phyloP scores from a whole-genome alignment of 2,113 vertebrate species.

The Podarcis muralis region DNA sequence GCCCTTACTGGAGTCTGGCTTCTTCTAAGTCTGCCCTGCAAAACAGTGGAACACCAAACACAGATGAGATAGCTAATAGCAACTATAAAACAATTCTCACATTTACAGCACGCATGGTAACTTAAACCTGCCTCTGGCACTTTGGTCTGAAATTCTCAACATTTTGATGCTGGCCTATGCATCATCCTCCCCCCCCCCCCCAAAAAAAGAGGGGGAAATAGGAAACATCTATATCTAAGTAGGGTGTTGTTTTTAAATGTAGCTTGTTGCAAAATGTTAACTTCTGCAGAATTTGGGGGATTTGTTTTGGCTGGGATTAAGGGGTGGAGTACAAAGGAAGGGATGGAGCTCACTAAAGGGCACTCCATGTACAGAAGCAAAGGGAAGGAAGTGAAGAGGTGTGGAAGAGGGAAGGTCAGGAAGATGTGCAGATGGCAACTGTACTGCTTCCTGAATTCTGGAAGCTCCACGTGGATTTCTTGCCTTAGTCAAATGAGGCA shows the following conservation, averaged over 20 bases:
- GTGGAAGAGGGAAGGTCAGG: slow-evolving; percentile 6
- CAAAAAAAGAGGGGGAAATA: not conserved
- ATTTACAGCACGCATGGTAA: too few relatives aligned
- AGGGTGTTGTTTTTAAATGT: not conserved
- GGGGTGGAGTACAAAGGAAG: slow-evolving; percentile 12
- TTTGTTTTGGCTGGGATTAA: slow-evolving; percentile 16
- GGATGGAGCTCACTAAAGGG: not conserved
- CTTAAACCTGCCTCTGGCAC: not conserved
- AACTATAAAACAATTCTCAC: not conserved
- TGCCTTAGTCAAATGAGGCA: not conserved
- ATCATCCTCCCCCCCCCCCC: too few relatives aligned
- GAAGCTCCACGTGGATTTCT: not conserved
- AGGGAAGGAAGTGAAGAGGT: slow-evolving; percentile 10
- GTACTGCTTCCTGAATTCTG: not conserved
- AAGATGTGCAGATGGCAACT: slow-evolving; percentile 5
- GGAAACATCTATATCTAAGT: not conserved
- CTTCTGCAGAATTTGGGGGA: not conserved
- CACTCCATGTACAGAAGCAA: not conserved
- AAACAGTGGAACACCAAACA: not conserved
- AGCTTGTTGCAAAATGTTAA: not conserved
- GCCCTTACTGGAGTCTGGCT: not conserved
- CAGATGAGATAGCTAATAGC: not conserved
- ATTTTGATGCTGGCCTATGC: not conserved
- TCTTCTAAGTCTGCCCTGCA: not conserved
- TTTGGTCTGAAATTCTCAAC: not conserved